Base-by-base conservation (phyloP, 2,113 vertebrate species). In the Hippocampus guttulatus region DNA sequence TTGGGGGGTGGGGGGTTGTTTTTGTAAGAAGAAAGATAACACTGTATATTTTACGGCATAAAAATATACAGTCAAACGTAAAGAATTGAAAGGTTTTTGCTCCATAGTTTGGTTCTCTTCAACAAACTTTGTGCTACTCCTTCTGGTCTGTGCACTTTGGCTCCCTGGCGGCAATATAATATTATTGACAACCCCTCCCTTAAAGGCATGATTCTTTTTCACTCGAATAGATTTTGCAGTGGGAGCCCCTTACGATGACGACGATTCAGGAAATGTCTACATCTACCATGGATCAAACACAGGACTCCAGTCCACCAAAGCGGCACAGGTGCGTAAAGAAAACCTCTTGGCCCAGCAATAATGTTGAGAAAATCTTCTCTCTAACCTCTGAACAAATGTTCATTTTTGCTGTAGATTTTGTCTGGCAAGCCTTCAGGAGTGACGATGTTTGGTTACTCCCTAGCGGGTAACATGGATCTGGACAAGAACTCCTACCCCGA, bases 381-480 rank as follows among this genome's bases (percentile, higher is more conserved):
- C n/a, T 41, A 12, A 8, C 16, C 27, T 3, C 10, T 25, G n/a
- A 66, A 14, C 45, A 20, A 66, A n/a, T 10, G n/a, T 64, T 40
- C 21, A n/a, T 25, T 33, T 71, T 41, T 68, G 8, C 45, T 76
- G 84, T 75, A 99, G 97, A 78, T 93, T 80, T 91, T 99, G 15
- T 78, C 87, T 55, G 93, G 93, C 8, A 68, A 81, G 68, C 43
- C 90, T 71, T 68, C 81, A 18, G 74, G 71, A 16, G 88, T 88
- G 12, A 75, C 0, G 41, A 89, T 85, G 75, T 99, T 98, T 84
- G 97, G 97, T 66, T 99, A 98, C 82, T 98, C 97, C 64, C 85
- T 99, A 85, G 95, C 96, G 63, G 96, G 95, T 68, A 96, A 96
- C 87, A 95, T 98, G 95, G 97, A 99, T 85, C 87, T 99, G 83